A percentile compares a stretch with the other conserved stretches of the same genome.
Evolutionary conservation across 2,797 vertebrate species (phyloP).

Genomic region (Propithecus deckenii): DNA sequence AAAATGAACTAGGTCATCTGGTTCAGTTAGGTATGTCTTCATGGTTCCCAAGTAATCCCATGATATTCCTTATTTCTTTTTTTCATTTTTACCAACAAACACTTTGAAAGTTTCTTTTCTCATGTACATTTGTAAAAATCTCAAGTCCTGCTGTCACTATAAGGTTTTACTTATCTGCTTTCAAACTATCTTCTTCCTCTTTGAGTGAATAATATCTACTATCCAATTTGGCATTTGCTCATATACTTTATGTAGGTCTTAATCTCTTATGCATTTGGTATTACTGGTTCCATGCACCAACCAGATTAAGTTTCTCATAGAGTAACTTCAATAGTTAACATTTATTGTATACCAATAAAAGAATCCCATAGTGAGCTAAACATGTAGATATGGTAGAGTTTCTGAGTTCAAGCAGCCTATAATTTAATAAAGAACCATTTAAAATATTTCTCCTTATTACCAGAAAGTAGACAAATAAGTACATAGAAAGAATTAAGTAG

Average conservation of each 20-base stretch:
- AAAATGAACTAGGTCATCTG: background rate
- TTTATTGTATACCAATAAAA: background rate
- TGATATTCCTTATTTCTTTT: background rate
- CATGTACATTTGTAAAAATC: background rate
- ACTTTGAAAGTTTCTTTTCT: background rate
- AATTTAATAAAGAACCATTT: background rate
- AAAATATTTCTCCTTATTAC: background rate
- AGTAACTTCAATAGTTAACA: background rate
- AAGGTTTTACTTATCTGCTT: background rate
- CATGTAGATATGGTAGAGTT: background rate
- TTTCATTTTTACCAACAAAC: background rate
- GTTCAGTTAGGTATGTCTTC: background rate
- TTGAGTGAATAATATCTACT: background rate
- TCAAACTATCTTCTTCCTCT: background rate
- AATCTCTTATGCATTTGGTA: background rate
- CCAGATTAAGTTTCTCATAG: background rate
- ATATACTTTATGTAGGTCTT: background rate
- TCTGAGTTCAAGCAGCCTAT: background rate
- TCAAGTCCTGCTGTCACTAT: background rate
- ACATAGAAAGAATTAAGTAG: background rate
- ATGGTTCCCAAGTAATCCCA: background rate
- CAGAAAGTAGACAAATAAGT: background rate
- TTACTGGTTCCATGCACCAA: background rate
- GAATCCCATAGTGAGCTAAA: background rate
- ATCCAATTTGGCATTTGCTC: background rate